Base-by-base conservation (phyloP, 2,888 invertebrate genomes). In the Lycophotia porphyrea region DNA sequence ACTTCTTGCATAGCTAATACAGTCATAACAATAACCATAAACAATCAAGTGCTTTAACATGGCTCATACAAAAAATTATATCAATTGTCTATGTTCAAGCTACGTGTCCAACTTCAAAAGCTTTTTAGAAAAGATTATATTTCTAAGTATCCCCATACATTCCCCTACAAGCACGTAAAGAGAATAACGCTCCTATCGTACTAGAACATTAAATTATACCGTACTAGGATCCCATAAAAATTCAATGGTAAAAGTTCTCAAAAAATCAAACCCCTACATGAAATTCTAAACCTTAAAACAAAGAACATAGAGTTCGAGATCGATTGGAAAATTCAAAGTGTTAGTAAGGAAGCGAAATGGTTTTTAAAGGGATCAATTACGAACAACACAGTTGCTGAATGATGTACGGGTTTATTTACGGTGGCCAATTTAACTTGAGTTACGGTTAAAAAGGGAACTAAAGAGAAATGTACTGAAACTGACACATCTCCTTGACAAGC, bases 291-390 rank as follows among this genome's bases (percentile, higher is more conserved):
- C 81, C 71, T 71, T 78, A 76, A 3, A 4, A 0, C 2, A 0
- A 21, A 60, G 3, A 5, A 11, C 1, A 63, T 71, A 78, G n/a
- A 73, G 76, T 76, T 69, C 42, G 11, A 69, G 34, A 65, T 84
- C 4, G 13, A 61, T 65, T 77, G 70, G 11, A 61, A 5, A 18
- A 7, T 69, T 76, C 24, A 18, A 66, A 73, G 70, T 68, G 66
- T 81, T 71, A 66, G 71, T 63, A 63, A 80, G 73, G 78, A 84
- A 84, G 83, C 85, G 76, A 87, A 87, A 87, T 86, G 74, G 84
- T 85, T 83, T 89, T 87, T 92, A 90, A 88, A 92, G 85, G 88
- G 87, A 92, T 91, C 92, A 92, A 92, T 92, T 93, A 91, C 90
- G 87, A 82, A 85, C 61, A 74, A 83, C 84, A 88, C 84, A 84